Base-by-base conservation (phyloP, 2,797 vertebrate species). In the Botia kubotai region DNA sequence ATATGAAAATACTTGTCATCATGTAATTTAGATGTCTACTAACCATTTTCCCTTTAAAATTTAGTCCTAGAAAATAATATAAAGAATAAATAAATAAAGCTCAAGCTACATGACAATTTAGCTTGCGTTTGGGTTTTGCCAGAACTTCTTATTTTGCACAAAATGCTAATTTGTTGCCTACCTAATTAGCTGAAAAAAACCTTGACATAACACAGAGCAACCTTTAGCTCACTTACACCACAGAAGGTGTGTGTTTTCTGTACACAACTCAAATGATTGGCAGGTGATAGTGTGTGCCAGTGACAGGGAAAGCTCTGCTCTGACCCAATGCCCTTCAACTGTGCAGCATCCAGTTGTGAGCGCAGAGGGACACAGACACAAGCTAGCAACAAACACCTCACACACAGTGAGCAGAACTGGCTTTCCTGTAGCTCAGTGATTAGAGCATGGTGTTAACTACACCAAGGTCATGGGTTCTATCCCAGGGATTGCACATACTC, bases 151-250 rank as follows among this genome's bases (percentile, higher is more conserved):
- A 68, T 16, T 66, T 72, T 76, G 79, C 72, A 52, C 53, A 72
- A 82, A 80, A 79, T 76, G 68, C 81, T 78, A 79, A 86, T 85
- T 85, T 77, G 67, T 48, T 67, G n/a, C 7, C 74, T 79, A 86
- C 82, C 86, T 89, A 85, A 88, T 89, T 85, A 87, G 87, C 82
- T 82, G 60, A 81, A 87, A 86, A 91, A 52, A 4, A 26, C 57
- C 11, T 26, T 26, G 21, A 60, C 57, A 60, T 60, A 60, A 26
- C 57, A 55, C 16, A 60, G 12, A 13, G 21, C 57, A 23, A 26
- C 21, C 57, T 26, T 60, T 60, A 60, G 57, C 23, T 13, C 11
- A 60, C 57, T 23, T 21, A 23, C 57, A 26, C 57, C 57, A 60
- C 57, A 60, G 57, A 21, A 60, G 21, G 21, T 2, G 19, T 19